Percentiles rank a stretch among this genome's conserved stretches.
Evolutionary conservation across 2,888 invertebrate species (phyloP).

Genomic region (Tortricodes alternella): DNA sequence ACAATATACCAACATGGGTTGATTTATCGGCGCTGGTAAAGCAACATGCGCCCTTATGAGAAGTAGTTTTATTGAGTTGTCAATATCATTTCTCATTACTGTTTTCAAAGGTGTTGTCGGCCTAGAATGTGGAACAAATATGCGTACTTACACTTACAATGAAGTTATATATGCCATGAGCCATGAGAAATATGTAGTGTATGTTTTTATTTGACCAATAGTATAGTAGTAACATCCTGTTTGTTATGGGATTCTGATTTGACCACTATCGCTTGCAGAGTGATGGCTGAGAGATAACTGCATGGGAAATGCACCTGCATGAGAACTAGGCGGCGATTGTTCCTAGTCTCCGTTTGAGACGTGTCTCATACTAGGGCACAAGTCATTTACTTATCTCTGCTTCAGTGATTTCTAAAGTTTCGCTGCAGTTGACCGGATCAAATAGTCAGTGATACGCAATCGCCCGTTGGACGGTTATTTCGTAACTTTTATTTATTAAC

Average conservation of each 20-base stretch:
- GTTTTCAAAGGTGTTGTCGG: not conserved
- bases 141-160: not conserved
- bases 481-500: conserved; percentile 27
- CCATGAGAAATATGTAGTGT: not conserved
- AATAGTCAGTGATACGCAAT: conserved; percentile 17
- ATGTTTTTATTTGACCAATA: not conserved
- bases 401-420: not conserved
- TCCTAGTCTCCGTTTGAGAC: not conserved
- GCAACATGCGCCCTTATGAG: conserved; percentile 3
- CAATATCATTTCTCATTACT: not conserved
- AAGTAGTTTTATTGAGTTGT: not conserved
- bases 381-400: too few relatives aligned
- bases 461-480: conserved; percentile 14
- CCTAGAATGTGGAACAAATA: not conserved
- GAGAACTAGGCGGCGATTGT: conserved; percentile 56
- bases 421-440: conserved; percentile 9
- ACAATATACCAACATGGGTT: not conserved
- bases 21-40: conserved; percentile 4
- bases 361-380: not conserved
- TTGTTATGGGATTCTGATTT: not conserved
- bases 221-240: not conserved
- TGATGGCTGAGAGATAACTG: conserved; percentile 55
- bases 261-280: conserved; percentile 33
- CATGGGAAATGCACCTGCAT: conserved; percentile 65
- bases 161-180: not conserved